Base-by-base conservation (phyloP, 2,113 vertebrate species). In the Psephotus haematonotus region DNA sequence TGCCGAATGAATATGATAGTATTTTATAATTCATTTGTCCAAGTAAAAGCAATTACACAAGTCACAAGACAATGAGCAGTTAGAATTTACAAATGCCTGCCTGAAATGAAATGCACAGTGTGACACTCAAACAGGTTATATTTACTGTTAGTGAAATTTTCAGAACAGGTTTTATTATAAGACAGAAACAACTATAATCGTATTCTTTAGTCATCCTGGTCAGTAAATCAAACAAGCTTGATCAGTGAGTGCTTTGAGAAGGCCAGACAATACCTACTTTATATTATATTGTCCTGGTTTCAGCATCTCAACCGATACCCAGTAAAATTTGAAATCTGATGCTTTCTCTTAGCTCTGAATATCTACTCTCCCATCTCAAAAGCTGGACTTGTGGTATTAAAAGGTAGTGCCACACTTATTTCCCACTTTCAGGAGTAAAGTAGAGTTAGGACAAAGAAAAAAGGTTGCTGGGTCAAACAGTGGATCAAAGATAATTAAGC, bases 21-120 rank as follows among this genome's bases (percentile, higher is more conserved):
- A 81, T 92, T 96, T 83, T 29, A 39, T 90, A 94, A 90, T 86
- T 91, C 72, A 52, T 64, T 84, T 93, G 77, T 93, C 69, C 82
- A 86, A 83, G 72, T 52, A 71, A 90, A 95, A 86, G 44, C 69
- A 84, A 86, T 95, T 95, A 86, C 0, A 2, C 52, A 93, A 91
- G 57, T 88, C 81, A 90, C 47, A 88, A 90, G 60, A 70, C 60
- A 83, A 88, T 64, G 47, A 71, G 44, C 25, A 82, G 59, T 82
- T 57, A 37, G 25, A 46, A 29, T 71, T 28, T 27, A 28, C 49
- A 90, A 93, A 82, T 72, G 68, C 62, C 37, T 86, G 7, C 33
- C 70, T 60, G 17, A 35, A 52, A 91, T 70, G 33, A 70, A 90
- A 76, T 37, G 18, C 13, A 65, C 37, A 86, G 46, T 88, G 17